Evolutionary conservation across 2,113 vertebrate species (phyloP).

Genomic region (Carlito syrichta): DNA sequence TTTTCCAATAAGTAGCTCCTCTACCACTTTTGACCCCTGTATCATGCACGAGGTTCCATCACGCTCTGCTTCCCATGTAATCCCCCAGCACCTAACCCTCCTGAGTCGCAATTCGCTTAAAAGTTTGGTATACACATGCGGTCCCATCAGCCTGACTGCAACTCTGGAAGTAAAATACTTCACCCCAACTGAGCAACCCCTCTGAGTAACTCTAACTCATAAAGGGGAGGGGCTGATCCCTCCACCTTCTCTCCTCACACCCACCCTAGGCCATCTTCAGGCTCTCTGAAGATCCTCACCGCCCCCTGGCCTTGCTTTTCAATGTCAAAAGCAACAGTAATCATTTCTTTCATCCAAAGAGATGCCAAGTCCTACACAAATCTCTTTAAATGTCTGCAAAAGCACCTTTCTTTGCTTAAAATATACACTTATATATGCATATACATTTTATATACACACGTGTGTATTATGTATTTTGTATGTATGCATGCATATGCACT

Average conservation of each 20-base stretch:
- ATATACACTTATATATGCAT: background rate
- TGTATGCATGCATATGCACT: background rate
- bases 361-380: background rate
- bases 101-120: background rate
- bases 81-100: background rate
- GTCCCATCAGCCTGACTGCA: constrained; percentile 52
- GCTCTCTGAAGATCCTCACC: background rate
- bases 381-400: background rate
- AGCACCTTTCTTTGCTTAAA: background rate
- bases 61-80: background rate
- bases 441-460: background rate
- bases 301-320: background rate
- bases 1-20: background rate
- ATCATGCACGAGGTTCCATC: fast-evolving
- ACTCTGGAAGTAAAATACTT: constrained; percentile 68
- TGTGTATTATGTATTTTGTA: background rate
- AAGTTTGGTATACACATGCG: constrained; percentile 58
- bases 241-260: background rate
- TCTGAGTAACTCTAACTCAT: constrained; percentile 59
- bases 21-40: background rate
- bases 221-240: fast-evolving
- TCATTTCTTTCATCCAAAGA: constrained; percentile 18
- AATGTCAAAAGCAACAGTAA: background rate
- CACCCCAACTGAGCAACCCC: constrained; percentile 57
- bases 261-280: background rate